Percentiles rank a stretch among this genome's conserved stretches.
Conservation (phyloP, 2,113 vertebrate species). For the Ifrita kowaldi region DNA sequence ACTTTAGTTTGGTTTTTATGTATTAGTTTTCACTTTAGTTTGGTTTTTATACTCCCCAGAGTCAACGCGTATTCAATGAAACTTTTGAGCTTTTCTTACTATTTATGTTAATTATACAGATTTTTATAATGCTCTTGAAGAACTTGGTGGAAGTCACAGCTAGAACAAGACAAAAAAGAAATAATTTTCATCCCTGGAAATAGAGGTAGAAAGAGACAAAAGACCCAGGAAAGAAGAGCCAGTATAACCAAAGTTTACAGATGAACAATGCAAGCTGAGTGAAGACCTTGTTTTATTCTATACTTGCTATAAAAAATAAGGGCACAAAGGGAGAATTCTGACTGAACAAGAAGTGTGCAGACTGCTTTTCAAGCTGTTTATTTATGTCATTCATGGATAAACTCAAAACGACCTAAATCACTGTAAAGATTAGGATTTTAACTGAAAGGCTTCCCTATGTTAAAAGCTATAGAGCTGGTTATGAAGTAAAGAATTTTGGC, state of each 20-base stretch:
- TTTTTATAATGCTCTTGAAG: neutral
- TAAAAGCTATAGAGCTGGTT: neutral
- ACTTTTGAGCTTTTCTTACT: neutral
- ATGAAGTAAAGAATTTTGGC: neutral
- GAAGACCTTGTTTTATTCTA: neutral
- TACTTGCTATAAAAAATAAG: neutral
- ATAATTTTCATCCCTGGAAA: neutral
- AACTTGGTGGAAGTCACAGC: neutral
- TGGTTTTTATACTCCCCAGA: rapidly evolving
- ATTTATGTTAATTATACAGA: neutral
- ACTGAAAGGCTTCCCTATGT: neutral
- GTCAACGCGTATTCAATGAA: neutral
- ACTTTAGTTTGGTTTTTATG: neutral
- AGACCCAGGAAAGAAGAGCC: neutral
- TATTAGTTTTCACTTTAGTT: neutral
- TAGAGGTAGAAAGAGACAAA: neutral
- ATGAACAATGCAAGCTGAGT: neutral
- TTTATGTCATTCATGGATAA: neutral
- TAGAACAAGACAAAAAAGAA: neutral
- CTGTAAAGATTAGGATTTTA: neutral
- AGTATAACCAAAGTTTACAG: neutral
- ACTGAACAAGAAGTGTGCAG: neutral
- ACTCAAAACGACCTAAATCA: neutral
- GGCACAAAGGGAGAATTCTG: neutral
- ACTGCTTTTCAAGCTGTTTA: neutral